Percentiles rank a stretch among this genome's conserved stretches.
These are phyloP conservation scores for Sinocyclocheilus anshuiensis DNA, from an alignment of 2,113 vertebrate genomes.

Conservation along the genomic window DNA sequence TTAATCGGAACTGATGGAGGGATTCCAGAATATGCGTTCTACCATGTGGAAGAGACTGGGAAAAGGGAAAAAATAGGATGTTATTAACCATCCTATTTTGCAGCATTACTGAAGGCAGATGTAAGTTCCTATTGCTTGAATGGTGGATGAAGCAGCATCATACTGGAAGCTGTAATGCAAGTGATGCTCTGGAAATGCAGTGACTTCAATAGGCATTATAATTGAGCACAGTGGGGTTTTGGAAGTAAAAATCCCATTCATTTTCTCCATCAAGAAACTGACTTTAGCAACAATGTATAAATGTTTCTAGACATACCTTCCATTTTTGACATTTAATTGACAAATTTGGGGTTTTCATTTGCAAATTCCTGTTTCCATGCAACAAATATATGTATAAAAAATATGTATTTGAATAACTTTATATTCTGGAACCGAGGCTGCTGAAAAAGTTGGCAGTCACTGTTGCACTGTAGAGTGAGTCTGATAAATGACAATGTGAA, in stretches of 20 bases:
- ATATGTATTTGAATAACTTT: too few species aligned
- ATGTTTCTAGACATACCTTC: neutral
- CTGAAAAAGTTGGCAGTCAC: too few species aligned
- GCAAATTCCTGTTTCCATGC: too few species aligned
- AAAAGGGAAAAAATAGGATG: neutral
- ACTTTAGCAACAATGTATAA: neutral
- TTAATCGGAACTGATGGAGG: slow-evolving; percentile 66
- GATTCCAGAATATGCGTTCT: neutral
- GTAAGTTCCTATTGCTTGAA: too few species aligned
- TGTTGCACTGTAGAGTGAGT: neutral
- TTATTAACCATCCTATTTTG: too few species aligned
- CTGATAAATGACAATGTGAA: slow-evolving; percentile 10
- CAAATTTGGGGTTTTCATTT: too few species aligned
- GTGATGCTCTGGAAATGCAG: too few species aligned
- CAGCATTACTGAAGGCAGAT: too few species aligned
- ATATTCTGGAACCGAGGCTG: neutral
- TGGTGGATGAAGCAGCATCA: too few species aligned
- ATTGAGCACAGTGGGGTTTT: neutral
- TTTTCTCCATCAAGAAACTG: neutral
- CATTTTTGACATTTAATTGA: neutral
- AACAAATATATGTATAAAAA: too few species aligned
- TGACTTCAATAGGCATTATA: too few species aligned
- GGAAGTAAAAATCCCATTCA: neutral
- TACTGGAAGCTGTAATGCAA: too few species aligned
- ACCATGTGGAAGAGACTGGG: neutral